Percentiles rank a stretch among this genome's conserved stretches.
Conservation (phyloP, 1,140 invertebrate genomes). For the Laupala kohalensis region DNA sequence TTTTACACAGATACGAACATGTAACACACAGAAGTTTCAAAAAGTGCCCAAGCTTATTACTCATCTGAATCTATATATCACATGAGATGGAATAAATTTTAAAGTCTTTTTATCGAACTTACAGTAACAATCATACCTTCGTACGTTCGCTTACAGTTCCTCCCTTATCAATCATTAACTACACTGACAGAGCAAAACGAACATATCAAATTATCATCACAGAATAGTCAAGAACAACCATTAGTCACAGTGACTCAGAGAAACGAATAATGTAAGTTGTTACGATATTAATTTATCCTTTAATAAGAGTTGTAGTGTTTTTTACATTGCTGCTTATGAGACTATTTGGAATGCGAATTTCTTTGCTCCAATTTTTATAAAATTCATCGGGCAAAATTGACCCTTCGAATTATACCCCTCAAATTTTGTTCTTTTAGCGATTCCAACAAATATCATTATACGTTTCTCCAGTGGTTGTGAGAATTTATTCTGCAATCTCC, state of each 20-base stretch:
- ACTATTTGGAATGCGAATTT: too few species aligned
- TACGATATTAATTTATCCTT: neutral
- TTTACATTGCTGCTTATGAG: too few species aligned
- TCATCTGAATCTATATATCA: neutral
- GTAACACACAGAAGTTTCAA: neutral
- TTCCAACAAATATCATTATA: too few species aligned
- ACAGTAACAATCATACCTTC: neutral
- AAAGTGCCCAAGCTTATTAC: neutral
- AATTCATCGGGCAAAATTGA: too few species aligned
- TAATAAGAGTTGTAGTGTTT: too few species aligned
- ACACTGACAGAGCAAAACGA: neutral
- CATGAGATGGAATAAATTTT: neutral
- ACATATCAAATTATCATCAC: neutral
- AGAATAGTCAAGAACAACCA: neutral
- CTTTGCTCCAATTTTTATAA: too few species aligned
- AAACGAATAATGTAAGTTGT: neutral
- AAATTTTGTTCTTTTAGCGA: too few species aligned
- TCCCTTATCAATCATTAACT: neutral
- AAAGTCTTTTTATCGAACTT: neutral
- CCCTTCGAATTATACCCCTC: too few species aligned
- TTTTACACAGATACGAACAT: neutral
- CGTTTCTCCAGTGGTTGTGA: neutral
- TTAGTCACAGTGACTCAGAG: neutral
- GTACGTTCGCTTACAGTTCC: neutral
- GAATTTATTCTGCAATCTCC: neutral